phyloP scores from a whole-genome alignment of 2,888 invertebrate genomes.

The Pollenia griseotomentosa region DNA sequence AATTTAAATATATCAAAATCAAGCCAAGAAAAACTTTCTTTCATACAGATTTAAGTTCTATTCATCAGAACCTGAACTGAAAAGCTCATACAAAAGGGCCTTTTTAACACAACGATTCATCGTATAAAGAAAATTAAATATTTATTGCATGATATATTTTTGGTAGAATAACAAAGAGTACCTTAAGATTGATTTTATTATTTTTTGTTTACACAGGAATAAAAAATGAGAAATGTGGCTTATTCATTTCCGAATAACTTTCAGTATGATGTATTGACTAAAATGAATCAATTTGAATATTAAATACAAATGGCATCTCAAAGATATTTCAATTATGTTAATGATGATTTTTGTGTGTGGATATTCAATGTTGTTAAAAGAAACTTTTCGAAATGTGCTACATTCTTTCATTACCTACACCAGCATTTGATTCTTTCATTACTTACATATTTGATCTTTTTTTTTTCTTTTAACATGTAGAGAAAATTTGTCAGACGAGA shows the following conservation, averaged over 20 bases:
- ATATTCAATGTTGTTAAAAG: conserved; percentile 9
- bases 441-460: background rate
- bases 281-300: conserved; percentile 8
- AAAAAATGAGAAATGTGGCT: background rate
- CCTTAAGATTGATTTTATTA: background rate
- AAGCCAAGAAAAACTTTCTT: too few relatives aligned
- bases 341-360: conserved; percentile 11
- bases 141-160: too few relatives aligned
- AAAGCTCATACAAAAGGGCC: too few relatives aligned
- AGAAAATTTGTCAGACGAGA: background rate
- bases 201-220: background rate
- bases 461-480: background rate
- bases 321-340: conserved; percentile 23
- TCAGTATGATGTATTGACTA: background rate
- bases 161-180: too few relatives aligned
- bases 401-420: background rate
- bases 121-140: too few relatives aligned
- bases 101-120: too few relatives aligned
- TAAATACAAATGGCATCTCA: background rate
- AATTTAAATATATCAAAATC: too few relatives aligned
- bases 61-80: too few relatives aligned
- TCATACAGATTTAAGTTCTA: too few relatives aligned
- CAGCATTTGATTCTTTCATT: background rate
- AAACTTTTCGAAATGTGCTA: conserved; percentile 9
- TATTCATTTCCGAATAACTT: background rate